Base-by-base conservation (phyloP, 2,797 vertebrate genomes). In the Brachyrhaphis roseni region DNA sequence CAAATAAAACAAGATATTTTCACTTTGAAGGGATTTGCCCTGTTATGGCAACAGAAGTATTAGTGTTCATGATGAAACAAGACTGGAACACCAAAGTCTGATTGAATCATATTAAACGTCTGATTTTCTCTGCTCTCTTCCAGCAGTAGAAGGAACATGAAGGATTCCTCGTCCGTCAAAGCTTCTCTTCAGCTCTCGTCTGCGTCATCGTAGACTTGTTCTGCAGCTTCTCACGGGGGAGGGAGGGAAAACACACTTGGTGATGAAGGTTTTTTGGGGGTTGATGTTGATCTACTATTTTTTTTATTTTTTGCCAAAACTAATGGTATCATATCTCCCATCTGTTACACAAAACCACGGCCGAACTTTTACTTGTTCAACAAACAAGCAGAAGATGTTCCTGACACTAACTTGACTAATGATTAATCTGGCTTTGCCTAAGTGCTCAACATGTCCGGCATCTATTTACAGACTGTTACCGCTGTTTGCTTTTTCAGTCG, bases 281-380 rank as follows among this genome's bases (percentile, higher is more conserved):
- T 31, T 51, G 75, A 74, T 45, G 66, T 79, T 70, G 78, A 75
- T 87, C 74, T 79, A 78, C 78, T 82, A 73, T 93, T 84, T 20
- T 78, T 92, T 84, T 20, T 23, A 23, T 3, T 51, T 51, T 8
- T 8, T 91, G 88, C 87, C 87, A 92, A 92, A 84, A 89, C 77
- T 57, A 87, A 88, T 84, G 79, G 77, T 86, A 78, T 85, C 75
- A 82, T 83, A 84, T 82, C 75, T 85, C 86, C 57, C 75, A 86
- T 85, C 81, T 92, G 85, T 92, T 91, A 90, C 90, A 80, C 75
- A 79, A 62, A 83, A 80, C 31, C 84, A 86, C 78, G 76, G 87
- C 78, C 82, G 90, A 89, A 84, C 74, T 84, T 59, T 23, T 85
- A 75, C 66, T 76, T 57, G 55, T 82, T 83, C 1, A 82, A 74